Percentiles rank a stretch among this genome's conserved stretches.
Conservation (phyloP, 2,888 invertebrate genomes). For the Nymphalis urticae region DNA sequence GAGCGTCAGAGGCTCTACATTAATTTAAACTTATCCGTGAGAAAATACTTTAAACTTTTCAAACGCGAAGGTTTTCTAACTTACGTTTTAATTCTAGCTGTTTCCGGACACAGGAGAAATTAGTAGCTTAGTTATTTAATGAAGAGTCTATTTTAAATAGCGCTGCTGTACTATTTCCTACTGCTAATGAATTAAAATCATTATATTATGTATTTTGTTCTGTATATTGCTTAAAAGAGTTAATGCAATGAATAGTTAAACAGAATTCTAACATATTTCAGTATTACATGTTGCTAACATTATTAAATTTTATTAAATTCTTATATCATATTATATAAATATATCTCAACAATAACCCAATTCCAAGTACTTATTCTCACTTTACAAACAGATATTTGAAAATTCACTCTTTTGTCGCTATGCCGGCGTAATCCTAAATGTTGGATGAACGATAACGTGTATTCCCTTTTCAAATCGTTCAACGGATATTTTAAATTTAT, state of each 20-base stretch:
- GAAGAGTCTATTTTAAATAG: constrained; percentile 21
- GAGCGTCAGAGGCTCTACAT: constrained; percentile 64
- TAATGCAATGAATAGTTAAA: not conserved
- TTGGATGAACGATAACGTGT: constrained; percentile 18
- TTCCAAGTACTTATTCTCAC: constrained; percentile 29
- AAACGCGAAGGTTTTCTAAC: constrained; percentile 69
- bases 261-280: not conserved
- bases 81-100: constrained; percentile 70
- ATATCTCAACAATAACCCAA: constrained; percentile 32
- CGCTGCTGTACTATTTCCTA: not conserved
- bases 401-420: constrained; percentile 14
- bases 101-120: constrained; percentile 43
- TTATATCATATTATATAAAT: constrained; percentile 28
- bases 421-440: constrained; percentile 21
- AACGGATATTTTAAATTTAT: constrained; percentile 5
- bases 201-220: no score
- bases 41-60: constrained; percentile 73
- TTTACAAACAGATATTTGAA: constrained; percentile 26
- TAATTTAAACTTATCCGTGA: constrained; percentile 74
- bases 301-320: constrained; percentile 24
- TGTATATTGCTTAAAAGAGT: not conserved
- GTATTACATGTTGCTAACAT: constrained; percentile 1
- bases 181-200: not conserved
- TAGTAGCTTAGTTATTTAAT: constrained; percentile 26
- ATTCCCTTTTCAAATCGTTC: constrained; percentile 10